Conservation (phyloP, 2,888 invertebrate genomes). For the Bibio marci region DNA sequence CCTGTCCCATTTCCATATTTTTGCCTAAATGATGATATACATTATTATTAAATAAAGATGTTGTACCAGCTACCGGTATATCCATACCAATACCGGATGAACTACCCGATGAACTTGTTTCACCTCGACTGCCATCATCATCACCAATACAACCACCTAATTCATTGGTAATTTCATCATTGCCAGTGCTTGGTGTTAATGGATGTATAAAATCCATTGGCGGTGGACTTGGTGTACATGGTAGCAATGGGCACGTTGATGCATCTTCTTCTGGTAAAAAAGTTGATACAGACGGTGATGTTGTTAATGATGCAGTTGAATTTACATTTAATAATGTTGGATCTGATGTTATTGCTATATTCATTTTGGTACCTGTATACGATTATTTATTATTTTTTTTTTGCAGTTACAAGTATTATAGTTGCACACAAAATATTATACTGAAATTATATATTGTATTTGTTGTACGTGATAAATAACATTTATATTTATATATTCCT, state of each 20-base stretch:
- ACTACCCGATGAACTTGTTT: constrained; percentile 24
- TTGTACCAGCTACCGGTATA: constrained; percentile 17
- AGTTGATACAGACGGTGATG: constrained; percentile 25
- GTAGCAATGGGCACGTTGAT: constrained; percentile 45
- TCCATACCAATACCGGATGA: constrained; percentile 26
- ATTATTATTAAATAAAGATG: constrained; percentile 20
- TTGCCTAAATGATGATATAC: constrained; percentile 25
- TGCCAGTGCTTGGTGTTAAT: constrained; percentile 36
- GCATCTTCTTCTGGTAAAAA: constrained; percentile 40
- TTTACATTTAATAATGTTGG: constrained; percentile 23
- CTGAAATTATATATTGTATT: too few species aligned
- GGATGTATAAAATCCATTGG: constrained; percentile 40
- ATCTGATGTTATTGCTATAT: constrained; percentile 17
- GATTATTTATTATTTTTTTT: too few species aligned
- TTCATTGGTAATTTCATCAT: too few species aligned
- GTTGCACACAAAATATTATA: too few species aligned
- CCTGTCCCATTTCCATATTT: constrained; percentile 20
- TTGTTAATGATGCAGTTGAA: constrained; percentile 20
- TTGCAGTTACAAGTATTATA: too few species aligned
- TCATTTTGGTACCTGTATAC: too few species aligned
- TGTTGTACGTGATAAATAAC: too few species aligned
- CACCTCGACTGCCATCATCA: constrained; percentile 20
- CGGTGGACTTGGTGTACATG: constrained; percentile 43
- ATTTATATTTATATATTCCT: too few species aligned
- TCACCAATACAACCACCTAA: constrained; percentile 16